Percentiles rank a stretch among this genome's conserved stretches.
These are phyloP conservation scores for Cyclopterus lumpus DNA, from an alignment of 2,797 vertebrate species.

Conservation along the genomic window DNA sequence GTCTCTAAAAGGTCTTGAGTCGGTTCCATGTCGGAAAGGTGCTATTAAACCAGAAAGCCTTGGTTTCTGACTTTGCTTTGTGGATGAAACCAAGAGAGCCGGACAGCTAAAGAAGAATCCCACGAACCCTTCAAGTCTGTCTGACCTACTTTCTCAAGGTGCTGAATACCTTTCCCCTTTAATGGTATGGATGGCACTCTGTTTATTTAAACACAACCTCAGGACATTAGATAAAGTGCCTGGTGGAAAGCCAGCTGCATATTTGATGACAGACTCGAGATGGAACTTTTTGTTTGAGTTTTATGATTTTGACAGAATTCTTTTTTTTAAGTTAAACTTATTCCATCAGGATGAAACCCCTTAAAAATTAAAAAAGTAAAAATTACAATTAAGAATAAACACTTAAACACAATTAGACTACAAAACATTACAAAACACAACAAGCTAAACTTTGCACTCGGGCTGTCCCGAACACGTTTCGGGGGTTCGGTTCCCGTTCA, in stretches of 20 bases:
- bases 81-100: constrained; percentile 32
- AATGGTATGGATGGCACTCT: constrained; percentile 29
- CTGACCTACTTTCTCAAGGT: constrained; percentile 60
- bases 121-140: constrained; percentile 46
- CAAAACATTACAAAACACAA: background rate
- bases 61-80: constrained; percentile 22
- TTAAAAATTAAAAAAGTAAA: no score
- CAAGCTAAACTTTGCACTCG: background rate
- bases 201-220: constrained; percentile 44
- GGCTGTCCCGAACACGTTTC: background rate
- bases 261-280: constrained; percentile 45
- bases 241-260: constrained; percentile 35
- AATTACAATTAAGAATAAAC: background rate
- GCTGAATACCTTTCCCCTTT: constrained; percentile 48
- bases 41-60: constrained; percentile 33
- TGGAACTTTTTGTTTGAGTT: constrained; percentile 10
- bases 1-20: constrained; percentile 39
- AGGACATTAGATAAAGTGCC: constrained; percentile 26
- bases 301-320: constrained; percentile 4
- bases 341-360: background rate
- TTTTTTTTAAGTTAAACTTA: background rate
- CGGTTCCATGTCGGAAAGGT: constrained; percentile 20
- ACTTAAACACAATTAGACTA: background rate
- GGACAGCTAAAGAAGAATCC: constrained; percentile 48
- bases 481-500: no score